Evolutionary conservation across 2,888 invertebrate genomes (phyloP).

Genomic region (Temnothorax rugatulus): DNA sequence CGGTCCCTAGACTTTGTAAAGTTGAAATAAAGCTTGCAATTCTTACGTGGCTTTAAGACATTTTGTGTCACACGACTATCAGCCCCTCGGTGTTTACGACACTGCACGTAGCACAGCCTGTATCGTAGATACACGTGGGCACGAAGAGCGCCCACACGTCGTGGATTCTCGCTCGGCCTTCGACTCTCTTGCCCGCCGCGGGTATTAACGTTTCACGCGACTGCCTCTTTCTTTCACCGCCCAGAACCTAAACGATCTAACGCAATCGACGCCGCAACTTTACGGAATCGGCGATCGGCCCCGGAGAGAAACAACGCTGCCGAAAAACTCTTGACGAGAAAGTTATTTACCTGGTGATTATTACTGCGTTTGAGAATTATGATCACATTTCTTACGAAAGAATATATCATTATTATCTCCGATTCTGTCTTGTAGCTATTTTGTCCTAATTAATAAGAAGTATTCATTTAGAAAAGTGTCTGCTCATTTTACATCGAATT

Average conservation of each 20-base stretch:
- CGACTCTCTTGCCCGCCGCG: conserved; percentile 61
- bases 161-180: conserved; percentile 72
- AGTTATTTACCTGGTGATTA: background rate
- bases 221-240: conserved; percentile 43
- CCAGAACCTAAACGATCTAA: conserved; percentile 7
- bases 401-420: background rate
- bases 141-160: conserved; percentile 74
- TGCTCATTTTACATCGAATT: background rate
- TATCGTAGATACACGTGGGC: conserved; percentile 68
- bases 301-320: background rate
- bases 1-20: background rate
- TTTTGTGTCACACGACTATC: background rate
- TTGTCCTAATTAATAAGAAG: background rate
- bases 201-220: conserved; percentile 41
- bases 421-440: too few species aligned
- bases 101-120: conserved; percentile 59
- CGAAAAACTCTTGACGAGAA: background rate
- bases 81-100: conserved; percentile 46
- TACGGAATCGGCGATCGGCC: background rate
- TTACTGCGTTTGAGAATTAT: background rate
- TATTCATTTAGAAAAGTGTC: background rate
- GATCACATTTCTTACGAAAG: background rate
- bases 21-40: background rate
- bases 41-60: background rate
- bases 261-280: conserved; percentile 16